Base-by-base conservation (phyloP, 1,140 invertebrate genomes). In the Prorops nasuta region DNA sequence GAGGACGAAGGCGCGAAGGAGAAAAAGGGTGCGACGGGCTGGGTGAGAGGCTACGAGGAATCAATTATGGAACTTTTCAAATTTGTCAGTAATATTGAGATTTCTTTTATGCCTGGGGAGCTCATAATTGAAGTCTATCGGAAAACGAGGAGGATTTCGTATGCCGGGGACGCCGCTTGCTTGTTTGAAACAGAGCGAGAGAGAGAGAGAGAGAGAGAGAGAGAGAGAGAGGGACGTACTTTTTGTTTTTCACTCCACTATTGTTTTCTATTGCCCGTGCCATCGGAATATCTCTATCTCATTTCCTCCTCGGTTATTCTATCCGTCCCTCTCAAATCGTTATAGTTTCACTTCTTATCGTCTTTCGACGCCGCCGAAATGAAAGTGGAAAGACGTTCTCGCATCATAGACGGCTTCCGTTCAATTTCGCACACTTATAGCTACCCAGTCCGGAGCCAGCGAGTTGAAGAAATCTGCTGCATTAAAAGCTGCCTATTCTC, bases 21-120 rank as follows among this genome's bases (percentile, higher is more conserved):
- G 24, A 28, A 10, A 28, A 28, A 49, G 36, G 48, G 44, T 36
- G 35, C 36, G 17, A 37, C 16, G 6, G 15, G 9, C 3, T 12
- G 35, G 54, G 31, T n/a, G 24, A 46, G 46, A 56, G 50, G 22
- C 54, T 42, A 61, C 61, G 63, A 74, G 62, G 64, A 76, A 76
- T 76, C 74, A 77, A 76, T 76, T 77, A 76, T 71, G 66, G 65
- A 77, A 77, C 72, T 77, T 77, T 77, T 75, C 72, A 72, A 76
- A 76, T 75, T 77, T 75, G 71, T 74, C 72, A 70, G 72, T 74
- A 74, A 77, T 76, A 77, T 76, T 75, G 72, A 77, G 76, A 77
- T 77, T 75, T 75, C 74, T 74, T 77, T 76, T 70, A 75, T 74
- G 58, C 67, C 57, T 54, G 42, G 58, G 40, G 60, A 73, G 67